phyloP scores from a whole-genome alignment of 2,888 invertebrate genomes.

The Pyrocoelia pectoralis region DNA sequence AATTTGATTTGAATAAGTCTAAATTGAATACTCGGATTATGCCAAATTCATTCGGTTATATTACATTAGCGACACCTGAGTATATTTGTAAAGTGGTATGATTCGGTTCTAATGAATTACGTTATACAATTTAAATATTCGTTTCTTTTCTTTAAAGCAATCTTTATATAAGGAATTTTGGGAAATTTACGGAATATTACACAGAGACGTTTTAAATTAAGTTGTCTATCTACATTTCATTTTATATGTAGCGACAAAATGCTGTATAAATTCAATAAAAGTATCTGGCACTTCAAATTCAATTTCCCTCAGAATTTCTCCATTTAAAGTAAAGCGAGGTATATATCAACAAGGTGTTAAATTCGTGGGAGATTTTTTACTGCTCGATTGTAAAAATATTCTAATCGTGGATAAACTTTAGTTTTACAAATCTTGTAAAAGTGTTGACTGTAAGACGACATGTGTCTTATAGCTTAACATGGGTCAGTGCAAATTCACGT shows the following conservation, averaged over 20 bases:
- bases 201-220: constrained; percentile 7
- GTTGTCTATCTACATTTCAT: constrained; percentile 13
- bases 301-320: constrained; percentile 3
- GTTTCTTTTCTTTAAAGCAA: too few species aligned
- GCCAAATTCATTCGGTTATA: constrained; percentile 28
- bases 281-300: constrained; percentile 17
- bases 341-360: neutral
- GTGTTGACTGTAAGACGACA: constrained; percentile 22
- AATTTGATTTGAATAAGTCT: constrained; percentile 24
- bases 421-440: constrained; percentile 15
- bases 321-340: neutral
- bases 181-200: neutral
- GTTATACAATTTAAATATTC: too few species aligned
- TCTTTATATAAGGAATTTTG: neutral
- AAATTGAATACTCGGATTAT: constrained; percentile 33
- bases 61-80: neutral
- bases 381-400: neutral
- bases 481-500: constrained; percentile 26
- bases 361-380: constrained; percentile 4
- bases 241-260: constrained; percentile 14
- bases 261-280: constrained; percentile 28
- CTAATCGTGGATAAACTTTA: neutral
- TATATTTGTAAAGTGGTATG: too few species aligned
- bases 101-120: too few species aligned
- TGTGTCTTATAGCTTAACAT: constrained; percentile 27